Base-by-base conservation (phyloP, 2,113 vertebrate species). In the Microcebus griseorufus region DNA sequence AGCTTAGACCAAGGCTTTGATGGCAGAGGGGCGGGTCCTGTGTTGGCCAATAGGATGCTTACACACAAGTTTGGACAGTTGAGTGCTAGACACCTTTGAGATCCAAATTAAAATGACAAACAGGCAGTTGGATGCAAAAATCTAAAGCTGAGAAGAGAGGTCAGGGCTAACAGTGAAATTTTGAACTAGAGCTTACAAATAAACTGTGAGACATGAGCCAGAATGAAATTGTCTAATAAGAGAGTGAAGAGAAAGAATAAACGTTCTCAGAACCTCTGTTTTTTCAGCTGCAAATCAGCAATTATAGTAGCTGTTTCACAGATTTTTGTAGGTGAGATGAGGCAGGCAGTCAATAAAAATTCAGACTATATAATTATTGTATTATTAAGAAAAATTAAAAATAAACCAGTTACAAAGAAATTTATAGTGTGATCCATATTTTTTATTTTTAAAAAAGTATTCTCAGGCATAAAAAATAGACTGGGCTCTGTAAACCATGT, bases 311-410 rank as follows among this genome's bases (percentile, higher is more conserved):
- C 55, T 85, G 5, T 60, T 75, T 72, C 22, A 70, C 7, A 89
- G 51, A 62, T 20, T 51, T 72, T 78, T 85, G 7, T 32, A 87
- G 45, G n/a, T 92, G 82, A 86, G 13, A 80, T 92, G 13, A n/a
- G 85, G 18, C 51, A 75, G 23, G 69, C 13, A 87, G 17, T 13
- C 23, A 32, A 85, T 20, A 88, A 91, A 93, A 92, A 53, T 53
- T 83, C 8, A 78, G 76, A 80, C 86, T 58, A 64, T 39, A 80
- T 70, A 53, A 76, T 92, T 88, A 58, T 70, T 80, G 10, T 29
- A 53, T 20, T 69, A 48, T 6, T 58, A 48, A 88, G 64, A 94
- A 90, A 96, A 88, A 62, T 85, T 60, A 85, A 55, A 90, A 95
- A 76, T 60, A 73, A 92, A 13, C 29, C 45, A 94, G 25, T 81